phyloP scores from a whole-genome alignment of 2,797 vertebrate species.

The Rhyacichthys aspro region DNA sequence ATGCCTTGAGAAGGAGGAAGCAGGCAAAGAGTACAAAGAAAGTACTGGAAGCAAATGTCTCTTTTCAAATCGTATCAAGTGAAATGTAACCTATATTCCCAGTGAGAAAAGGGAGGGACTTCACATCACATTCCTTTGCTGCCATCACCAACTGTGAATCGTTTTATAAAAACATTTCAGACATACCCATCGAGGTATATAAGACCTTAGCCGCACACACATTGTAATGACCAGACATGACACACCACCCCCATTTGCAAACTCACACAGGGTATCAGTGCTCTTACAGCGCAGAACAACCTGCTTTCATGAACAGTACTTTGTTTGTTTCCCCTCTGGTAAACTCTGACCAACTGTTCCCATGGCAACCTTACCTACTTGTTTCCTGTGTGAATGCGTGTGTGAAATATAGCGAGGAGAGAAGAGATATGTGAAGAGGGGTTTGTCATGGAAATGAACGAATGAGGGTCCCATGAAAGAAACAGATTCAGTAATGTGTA shows the following conservation, averaged over 20 bases:
- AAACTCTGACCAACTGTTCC: constrained; percentile 83
- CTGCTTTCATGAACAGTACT: constrained; percentile 79
- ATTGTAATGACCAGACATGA: constrained; percentile 26
- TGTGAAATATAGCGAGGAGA: constrained; percentile 23
- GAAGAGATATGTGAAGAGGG: constrained; percentile 27
- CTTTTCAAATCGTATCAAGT: constrained; percentile 44
- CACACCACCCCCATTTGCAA: constrained; percentile 26
- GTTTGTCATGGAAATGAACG: constrained; percentile 12
- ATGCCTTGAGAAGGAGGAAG: constrained; percentile 21
- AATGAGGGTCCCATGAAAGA: not conserved
- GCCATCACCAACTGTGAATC: constrained; percentile 12
- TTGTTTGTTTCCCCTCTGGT: constrained; percentile 85
- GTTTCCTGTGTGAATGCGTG: constrained; percentile 62
- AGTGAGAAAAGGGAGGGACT: constrained; percentile 16
- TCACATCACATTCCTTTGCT: constrained; percentile 12
- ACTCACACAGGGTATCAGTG: constrained; percentile 38
- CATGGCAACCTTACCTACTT: constrained; percentile 80
- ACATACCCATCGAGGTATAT: constrained; percentile 2
- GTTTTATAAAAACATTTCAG: constrained; percentile 14
- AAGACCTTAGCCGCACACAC: constrained; percentile 14
- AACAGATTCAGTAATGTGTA: not conserved
- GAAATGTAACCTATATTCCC: constrained; percentile 49
- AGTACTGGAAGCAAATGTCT: constrained; percentile 48
- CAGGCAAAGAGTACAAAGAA: constrained; percentile 29
- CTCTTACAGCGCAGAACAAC: constrained; percentile 55